Percentiles rank a stretch among this genome's conserved stretches.
Conservation (phyloP, 2,113 vertebrate genomes). For the Muntiacus reevesi region DNA sequence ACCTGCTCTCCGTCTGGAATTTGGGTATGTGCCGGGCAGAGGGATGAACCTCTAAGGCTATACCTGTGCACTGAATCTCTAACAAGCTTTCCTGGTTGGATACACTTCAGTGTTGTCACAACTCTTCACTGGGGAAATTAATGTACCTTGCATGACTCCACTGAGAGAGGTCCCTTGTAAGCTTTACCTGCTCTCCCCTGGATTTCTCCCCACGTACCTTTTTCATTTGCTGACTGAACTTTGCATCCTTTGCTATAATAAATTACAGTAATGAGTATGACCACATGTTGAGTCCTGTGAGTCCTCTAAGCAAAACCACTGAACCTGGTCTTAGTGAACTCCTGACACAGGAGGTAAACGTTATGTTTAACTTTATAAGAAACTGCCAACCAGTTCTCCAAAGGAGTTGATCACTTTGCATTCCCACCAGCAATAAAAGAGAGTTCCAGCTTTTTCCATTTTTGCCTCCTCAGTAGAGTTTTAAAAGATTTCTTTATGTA, state of each 20-base stretch:
- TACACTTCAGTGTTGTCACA: not conserved
- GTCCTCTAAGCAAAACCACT: not conserved
- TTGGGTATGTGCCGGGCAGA: not conserved
- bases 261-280: not conserved
- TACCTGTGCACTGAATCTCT: not conserved
- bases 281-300: not conserved
- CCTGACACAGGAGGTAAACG: not conserved
- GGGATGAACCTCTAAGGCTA: not conserved
- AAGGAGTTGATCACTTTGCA: not conserved
- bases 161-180: not conserved
- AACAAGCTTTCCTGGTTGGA: not conserved
- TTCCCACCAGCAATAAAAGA: not conserved
- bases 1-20: not conserved
- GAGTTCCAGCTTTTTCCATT: not conserved
- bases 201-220: not conserved
- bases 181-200: not conserved
- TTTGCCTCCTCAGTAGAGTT: constrained; percentile 21
- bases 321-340: not conserved
- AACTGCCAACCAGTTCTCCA: not conserved
- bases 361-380: not conserved
- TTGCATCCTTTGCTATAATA: not conserved
- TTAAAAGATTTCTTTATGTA: constrained; percentile 15
- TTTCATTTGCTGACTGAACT: not conserved
- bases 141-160: not conserved
- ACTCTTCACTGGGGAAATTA: not conserved